phyloP scores from a whole-genome alignment of 1,140 invertebrate genomes.

The Uloborus diversus region DNA sequence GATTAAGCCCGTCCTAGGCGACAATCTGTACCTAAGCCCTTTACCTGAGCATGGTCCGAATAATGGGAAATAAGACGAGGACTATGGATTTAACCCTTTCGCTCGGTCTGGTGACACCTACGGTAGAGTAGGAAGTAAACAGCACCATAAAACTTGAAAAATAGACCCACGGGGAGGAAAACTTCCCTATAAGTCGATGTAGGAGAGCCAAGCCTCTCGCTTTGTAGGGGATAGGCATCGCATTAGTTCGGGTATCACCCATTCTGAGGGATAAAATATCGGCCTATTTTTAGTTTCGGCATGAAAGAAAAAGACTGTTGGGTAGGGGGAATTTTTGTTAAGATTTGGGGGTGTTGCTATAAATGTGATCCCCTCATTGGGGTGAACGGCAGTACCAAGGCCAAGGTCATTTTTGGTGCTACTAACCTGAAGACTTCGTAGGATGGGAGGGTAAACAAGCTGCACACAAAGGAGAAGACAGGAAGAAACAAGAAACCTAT shows the following conservation, averaged over 20 bases:
- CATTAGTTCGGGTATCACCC: constrained; percentile 47
- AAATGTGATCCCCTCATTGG: background rate
- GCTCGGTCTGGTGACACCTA: constrained; percentile 14
- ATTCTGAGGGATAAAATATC: constrained; percentile 43
- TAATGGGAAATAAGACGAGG: constrained; percentile 27
- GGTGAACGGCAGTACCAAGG: constrained; percentile 24
- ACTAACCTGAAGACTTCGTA: constrained; percentile 44
- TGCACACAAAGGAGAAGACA: constrained; percentile 18
- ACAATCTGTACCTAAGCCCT: constrained; percentile 34
- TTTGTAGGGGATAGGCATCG: constrained; percentile 31
- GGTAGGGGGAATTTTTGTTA: constrained; percentile 10
- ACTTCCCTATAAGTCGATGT: background rate
- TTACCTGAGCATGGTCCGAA: background rate
- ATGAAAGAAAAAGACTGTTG: background rate
- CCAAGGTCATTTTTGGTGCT: constrained; percentile 43
- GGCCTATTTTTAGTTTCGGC: constrained; percentile 35
- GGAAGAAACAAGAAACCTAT: constrained; percentile 25
- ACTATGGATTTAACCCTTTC: constrained; percentile 32
- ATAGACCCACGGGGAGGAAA: background rate
- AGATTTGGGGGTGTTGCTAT: background rate
- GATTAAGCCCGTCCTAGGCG: constrained; percentile 23
- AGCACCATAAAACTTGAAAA: constrained; percentile 26
- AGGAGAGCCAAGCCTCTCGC: background rate
- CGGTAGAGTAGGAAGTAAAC: constrained; percentile 43
- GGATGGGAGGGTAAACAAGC: constrained; percentile 39